These are phyloP conservation scores for Macroteleia sp. DNA, from an alignment of 2,888 invertebrate genomes.

Conservation along the genomic window DNA sequence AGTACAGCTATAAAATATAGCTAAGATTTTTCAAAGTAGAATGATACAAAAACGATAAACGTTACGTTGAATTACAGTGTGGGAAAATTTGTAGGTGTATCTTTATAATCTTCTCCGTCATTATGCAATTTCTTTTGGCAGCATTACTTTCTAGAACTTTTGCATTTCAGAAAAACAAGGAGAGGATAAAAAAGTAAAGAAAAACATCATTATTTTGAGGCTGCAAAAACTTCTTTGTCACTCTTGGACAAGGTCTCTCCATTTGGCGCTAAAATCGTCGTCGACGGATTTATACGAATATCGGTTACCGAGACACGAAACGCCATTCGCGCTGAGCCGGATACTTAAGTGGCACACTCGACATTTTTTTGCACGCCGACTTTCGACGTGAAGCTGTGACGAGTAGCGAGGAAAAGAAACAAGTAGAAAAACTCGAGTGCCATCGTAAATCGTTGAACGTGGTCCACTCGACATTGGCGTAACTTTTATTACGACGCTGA, in stretches of 20 bases:
- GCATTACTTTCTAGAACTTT: too few species aligned
- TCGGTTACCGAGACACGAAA: constrained; percentile 59
- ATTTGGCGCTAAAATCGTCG: constrained; percentile 23
- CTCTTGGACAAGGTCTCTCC: constrained; percentile 11
- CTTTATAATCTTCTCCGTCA: too few species aligned
- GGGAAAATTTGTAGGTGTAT: too few species aligned
- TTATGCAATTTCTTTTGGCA: too few species aligned
- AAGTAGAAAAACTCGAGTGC: constrained; percentile 37
- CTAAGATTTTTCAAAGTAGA: too few species aligned
- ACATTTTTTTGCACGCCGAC: constrained; percentile 37
- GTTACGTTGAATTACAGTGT: too few species aligned
- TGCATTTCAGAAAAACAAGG: too few species aligned
- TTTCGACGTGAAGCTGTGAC: neutral
- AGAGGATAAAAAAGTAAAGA: neutral
- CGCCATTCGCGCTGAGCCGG: constrained; percentile 40
- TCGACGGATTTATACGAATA: constrained; percentile 41
- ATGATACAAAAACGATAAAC: too few species aligned
- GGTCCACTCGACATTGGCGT: constrained; percentile 27
- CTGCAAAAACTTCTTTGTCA: neutral
- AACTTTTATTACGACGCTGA: constrained; percentile 36
- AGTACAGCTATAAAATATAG: too few species aligned
- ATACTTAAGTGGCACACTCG: constrained; percentile 55
- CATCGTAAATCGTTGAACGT: constrained; percentile 53
- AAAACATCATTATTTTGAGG: neutral
- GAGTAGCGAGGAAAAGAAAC: constrained; percentile 8